Base-by-base conservation (phyloP, 2,113 vertebrate species). In the Hiodon alosoides region DNA sequence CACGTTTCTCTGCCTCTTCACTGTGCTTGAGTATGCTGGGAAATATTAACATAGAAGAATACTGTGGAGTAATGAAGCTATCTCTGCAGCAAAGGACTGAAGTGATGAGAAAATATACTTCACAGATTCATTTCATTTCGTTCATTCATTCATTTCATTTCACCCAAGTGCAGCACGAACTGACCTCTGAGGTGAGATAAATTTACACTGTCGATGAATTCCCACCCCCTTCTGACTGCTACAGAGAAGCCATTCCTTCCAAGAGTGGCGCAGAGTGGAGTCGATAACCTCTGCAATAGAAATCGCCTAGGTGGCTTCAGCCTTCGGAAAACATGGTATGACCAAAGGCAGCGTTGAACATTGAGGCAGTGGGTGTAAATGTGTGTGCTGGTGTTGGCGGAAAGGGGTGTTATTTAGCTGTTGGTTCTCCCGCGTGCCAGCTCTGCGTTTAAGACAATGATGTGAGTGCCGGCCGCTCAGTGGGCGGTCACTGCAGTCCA, bases 361-460 rank as follows among this genome's bases (percentile, higher is more conserved):
- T 10, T 10, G 31, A 11, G 64, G 64, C 46, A 4, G 31, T 16
- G 5, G 64, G 48, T 66, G 47, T 66, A 10, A 47, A 10, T 48
- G 46, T 46, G 46, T 46, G 9, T 48, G 46, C 48, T 66, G 5
- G 64, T 16, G 5, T 66, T 66, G 61, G 64, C 3, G 60, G 53
- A 7, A 53, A 17, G 69, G 73, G 72, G 78, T 59, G 78, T 74
- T 72, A 76, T 80, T 57, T 76, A 71, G 64, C 75, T 71, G 71
- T 75, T 79, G 77, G 76, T 79, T 59, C 71, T 77, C 75, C 79
- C 65, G 74, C 77, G 74, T 83, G 79, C 79, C 76, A 79, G 67
- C 80, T 84, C 82, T 69, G 71, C 77, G 75, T 83, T 86, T 84
- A 83, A 81, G 83, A 84, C 80, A 80, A 83, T 80, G 84, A 83